Evolutionary conservation across 2,113 vertebrate species (phyloP), one percentile per base, ranked within the genome.

Genomic region (Pseudopodoces humilis): DNA sequence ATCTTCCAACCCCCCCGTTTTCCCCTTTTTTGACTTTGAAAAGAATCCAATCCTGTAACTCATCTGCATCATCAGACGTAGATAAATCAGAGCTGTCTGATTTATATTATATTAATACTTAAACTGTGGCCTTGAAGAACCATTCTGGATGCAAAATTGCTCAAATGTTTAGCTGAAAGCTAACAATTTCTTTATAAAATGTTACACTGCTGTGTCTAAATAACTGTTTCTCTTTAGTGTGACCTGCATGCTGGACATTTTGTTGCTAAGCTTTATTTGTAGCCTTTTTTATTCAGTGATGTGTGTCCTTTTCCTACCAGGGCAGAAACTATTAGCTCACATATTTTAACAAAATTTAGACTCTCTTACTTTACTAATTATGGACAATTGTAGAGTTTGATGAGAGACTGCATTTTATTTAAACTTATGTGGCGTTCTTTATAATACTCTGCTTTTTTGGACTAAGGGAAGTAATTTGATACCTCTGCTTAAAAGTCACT

Each of bases 1-100:
- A 16, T 37, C 31, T 52, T 18, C 28, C 15, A 6, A 1, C 1
- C 2, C 1, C 27, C 50, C 17, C 0, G 1, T 78, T 85, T 91
- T 75, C 31, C 37, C 6, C 3, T 65, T 60, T 30, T 52, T 9
- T 41, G 20, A 22, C 28, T 69, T 56, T 30, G 30, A 55, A 23
- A 93, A 86, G 9, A 68, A 63, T 67, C n/a, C 41, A 63, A 2
- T 64, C 52, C 15, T 75, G 0, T 67, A 74, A 83, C 10, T 62
- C 21, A 64, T 17, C 15, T 30, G 6, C 19, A 31, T 67, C 8
- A 41, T 50, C 35, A 79, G n/a, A 25, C 50, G 46, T 0, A 60
- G 30, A 39, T 56, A 75, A 69, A 55, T 74, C 21, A 43, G 50
- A 93, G 30, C 50, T 44, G 14, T 25, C 21, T 85, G 33, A 49